Conservation (phyloP, 2,888 invertebrate genomes). For the Plebejus anna region DNA sequence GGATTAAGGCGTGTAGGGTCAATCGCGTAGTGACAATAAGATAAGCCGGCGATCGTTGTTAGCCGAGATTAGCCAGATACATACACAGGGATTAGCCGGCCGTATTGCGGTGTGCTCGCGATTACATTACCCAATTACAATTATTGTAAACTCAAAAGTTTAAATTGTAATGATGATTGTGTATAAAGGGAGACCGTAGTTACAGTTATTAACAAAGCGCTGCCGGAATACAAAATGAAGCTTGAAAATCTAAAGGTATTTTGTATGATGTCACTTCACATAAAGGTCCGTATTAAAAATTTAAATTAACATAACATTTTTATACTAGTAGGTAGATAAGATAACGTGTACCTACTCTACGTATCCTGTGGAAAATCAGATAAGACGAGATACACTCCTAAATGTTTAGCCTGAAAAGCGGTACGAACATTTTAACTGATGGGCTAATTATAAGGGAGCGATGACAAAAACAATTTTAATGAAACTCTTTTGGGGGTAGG, state of each 20-base stretch:
- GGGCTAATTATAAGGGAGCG: conserved; percentile 50
- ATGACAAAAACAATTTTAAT: conserved; percentile 34
- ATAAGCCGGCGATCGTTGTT: conserved; percentile 3
- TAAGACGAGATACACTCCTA: neutral
- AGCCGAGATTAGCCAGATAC: conserved; percentile 6
- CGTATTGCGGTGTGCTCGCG: neutral
- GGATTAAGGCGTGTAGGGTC: conserved; percentile 13
- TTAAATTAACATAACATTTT: neutral
- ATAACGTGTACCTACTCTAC: neutral
- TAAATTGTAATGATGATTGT: neutral
- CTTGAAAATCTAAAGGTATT: neutral
- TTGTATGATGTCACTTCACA: neutral
- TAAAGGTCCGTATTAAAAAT: neutral
- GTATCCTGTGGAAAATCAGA: neutral
- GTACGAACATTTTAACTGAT: neutral
- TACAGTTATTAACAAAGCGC: neutral
- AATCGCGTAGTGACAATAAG: conserved; percentile 21
- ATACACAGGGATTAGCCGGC: conserved; percentile 2
- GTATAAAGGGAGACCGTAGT: neutral
- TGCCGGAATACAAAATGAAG: neutral
- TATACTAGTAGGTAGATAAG: neutral
- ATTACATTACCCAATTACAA: neutral
- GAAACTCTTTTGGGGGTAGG: conserved; percentile 38
- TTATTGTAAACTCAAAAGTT: neutral
- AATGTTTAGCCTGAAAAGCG: neutral